A percentile compares a stretch with the other conserved stretches of the same genome.
These are phyloP conservation scores for Strigops habroptila DNA, from an alignment of 2,113 vertebrate species.

Conservation along the genomic window DNA sequence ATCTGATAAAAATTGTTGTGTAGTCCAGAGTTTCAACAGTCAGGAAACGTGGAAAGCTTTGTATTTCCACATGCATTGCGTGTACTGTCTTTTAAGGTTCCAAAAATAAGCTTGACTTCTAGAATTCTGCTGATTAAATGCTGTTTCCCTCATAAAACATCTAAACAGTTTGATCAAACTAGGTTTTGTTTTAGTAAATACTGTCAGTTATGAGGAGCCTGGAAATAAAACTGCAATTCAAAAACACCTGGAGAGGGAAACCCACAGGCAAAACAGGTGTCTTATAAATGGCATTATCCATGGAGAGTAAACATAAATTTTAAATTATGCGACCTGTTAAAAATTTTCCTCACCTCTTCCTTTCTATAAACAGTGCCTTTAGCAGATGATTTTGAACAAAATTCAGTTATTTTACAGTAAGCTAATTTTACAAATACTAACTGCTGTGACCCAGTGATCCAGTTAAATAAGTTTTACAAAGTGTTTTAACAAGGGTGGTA, in stretches of 20 bases:
- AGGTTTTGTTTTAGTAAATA: neutral
- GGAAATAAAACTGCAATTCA: neutral
- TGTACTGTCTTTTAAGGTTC: neutral
- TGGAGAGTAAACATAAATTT: neutral
- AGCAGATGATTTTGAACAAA: neutral
- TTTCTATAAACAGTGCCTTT: neutral
- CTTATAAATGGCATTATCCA: neutral
- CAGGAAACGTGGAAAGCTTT: neutral
- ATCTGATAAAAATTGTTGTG: neutral
- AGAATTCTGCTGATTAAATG: neutral
- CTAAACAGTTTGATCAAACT: neutral
- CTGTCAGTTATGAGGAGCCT: neutral
- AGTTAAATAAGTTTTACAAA: neutral
- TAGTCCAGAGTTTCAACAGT: neutral
- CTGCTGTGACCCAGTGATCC: neutral
- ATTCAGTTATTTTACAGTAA: neutral
- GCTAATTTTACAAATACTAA: neutral
- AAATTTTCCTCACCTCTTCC: neutral
- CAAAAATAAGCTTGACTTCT: neutral
- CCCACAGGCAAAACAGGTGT: neutral
- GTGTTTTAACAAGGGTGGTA: neutral
- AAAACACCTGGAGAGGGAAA: neutral
- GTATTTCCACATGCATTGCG: neutral
- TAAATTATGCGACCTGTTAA: neutral
- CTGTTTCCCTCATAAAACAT: neutral